Percentiles rank a stretch among this genome's conserved stretches.
Conservation (phyloP, 2,113 vertebrate species). For the Narcine bancroftii region DNA sequence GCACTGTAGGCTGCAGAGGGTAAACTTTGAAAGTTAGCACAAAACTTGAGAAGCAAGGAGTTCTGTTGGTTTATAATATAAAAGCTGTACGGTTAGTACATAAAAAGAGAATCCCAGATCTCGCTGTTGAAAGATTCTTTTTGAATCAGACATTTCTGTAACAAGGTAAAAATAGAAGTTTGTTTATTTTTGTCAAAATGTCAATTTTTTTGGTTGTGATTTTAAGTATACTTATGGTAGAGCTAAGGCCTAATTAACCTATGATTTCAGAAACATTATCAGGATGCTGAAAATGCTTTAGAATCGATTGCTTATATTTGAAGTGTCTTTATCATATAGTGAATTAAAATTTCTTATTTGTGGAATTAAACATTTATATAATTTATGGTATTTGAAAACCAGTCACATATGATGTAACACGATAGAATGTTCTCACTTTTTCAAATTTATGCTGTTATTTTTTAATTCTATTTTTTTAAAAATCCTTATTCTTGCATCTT, state of each 20-base stretch:
- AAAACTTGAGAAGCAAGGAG: not conserved
- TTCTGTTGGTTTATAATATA: not conserved
- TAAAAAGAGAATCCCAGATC: no score
- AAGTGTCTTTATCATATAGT: not conserved
- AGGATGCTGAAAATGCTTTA: not conserved
- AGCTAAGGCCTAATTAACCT: not conserved
- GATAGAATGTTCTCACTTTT: not conserved
- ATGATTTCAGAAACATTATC: not conserved
- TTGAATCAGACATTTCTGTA: not conserved
- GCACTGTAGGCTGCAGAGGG: not conserved
- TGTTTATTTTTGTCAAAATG: not conserved
- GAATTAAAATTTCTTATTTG: not conserved
- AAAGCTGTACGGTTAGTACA: no score
- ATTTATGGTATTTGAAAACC: not conserved
- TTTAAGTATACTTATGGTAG: not conserved
- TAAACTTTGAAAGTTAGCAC: not conserved
- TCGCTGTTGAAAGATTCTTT: not conserved
- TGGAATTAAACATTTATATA: not conserved
- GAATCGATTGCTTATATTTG: not conserved
- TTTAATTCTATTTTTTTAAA: not conserved
- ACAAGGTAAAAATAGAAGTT: not conserved
- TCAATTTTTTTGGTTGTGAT: not conserved
- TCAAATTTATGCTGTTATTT: not conserved
- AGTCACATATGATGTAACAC: not conserved
- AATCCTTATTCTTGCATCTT: not conserved